Conservation (phyloP, 2,888 invertebrate genomes). For the Sialis lutaria region DNA sequence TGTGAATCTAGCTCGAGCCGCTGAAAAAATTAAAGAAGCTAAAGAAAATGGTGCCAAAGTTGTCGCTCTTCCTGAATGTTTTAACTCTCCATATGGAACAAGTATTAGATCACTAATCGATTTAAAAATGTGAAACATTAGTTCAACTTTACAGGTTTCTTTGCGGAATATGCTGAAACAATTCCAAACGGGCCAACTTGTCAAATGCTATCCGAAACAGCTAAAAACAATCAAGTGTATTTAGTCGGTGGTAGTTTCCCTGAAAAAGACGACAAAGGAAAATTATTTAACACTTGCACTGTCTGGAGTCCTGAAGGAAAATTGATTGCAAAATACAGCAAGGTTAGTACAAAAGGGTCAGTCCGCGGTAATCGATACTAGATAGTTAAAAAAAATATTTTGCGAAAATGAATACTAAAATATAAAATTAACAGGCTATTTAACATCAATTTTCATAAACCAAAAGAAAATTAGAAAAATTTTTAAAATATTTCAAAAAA, state of each 20-base stretch:
- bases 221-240: conserved; percentile 56
- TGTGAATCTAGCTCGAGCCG: conserved; percentile 32
- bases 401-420: too few relatives aligned
- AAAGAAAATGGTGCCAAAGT: conserved; percentile 32
- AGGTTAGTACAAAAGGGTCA: conserved; percentile 37
- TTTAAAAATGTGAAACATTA: background rate
- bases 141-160: conserved; percentile 34
- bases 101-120: conserved; percentile 24
- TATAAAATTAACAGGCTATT: too few relatives aligned
- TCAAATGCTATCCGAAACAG: conserved; percentile 49
- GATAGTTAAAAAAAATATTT: too few relatives aligned
- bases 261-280: conserved; percentile 45
- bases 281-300: conserved; percentile 75
- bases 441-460: too few relatives aligned
- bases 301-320: conserved; percentile 67
- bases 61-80: conserved; percentile 68
- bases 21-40: conserved; percentile 32
- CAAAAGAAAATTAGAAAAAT: too few relatives aligned
- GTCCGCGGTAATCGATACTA: too few relatives aligned
- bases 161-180: conserved; percentile 69
- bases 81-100: conserved; percentile 87
- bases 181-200: conserved; percentile 67
- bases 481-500: too few relatives aligned
- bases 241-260: conserved; percentile 85
- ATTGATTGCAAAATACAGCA: conserved; percentile 65